Conservation (phyloP, 2,797 vertebrate species). For the Chaetodon trifasciatus region DNA sequence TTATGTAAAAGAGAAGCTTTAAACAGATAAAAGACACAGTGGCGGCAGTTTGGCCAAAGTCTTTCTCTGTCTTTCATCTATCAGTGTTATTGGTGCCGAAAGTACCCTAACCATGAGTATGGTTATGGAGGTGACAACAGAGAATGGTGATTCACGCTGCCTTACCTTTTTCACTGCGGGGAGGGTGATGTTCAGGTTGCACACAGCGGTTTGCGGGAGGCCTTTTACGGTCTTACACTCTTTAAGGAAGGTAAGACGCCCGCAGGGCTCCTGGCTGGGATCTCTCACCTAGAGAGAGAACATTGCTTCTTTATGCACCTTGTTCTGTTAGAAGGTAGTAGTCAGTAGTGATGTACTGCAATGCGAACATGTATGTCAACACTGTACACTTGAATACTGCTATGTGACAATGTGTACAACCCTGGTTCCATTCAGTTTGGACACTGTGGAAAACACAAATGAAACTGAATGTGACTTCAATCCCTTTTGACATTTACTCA, state of each 20-base stretch:
- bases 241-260: slow-evolving; percentile 97
- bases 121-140: slow-evolving; percentile 82
- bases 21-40: slow-evolving; percentile 92
- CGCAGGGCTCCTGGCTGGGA: slow-evolving; percentile 97
- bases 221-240: slow-evolving; percentile 95
- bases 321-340: not conserved
- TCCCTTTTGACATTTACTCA: too few relatives aligned
- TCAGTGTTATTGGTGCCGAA: slow-evolving; percentile 75
- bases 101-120: slow-evolving; percentile 81
- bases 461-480: too few relatives aligned
- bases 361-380: too few relatives aligned
- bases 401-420: too few relatives aligned
- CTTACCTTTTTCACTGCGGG: slow-evolving; percentile 99
- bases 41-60: slow-evolving; percentile 86
- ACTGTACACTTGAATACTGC: too few relatives aligned
- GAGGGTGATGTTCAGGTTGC: slow-evolving; percentile 99
- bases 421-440: too few relatives aligned
- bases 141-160: slow-evolving; percentile 74
- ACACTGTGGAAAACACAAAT: too few relatives aligned
- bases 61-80: slow-evolving; percentile 79
- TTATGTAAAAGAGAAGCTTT: slow-evolving; percentile 81
- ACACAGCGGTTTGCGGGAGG: slow-evolving; percentile 94
- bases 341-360: too few relatives aligned
- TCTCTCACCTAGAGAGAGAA: slow-evolving; percentile 90
- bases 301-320: slow-evolving; percentile 46